Conservation (phyloP, 2,113 vertebrate genomes). For the Lasiurus cinereus region DNA sequence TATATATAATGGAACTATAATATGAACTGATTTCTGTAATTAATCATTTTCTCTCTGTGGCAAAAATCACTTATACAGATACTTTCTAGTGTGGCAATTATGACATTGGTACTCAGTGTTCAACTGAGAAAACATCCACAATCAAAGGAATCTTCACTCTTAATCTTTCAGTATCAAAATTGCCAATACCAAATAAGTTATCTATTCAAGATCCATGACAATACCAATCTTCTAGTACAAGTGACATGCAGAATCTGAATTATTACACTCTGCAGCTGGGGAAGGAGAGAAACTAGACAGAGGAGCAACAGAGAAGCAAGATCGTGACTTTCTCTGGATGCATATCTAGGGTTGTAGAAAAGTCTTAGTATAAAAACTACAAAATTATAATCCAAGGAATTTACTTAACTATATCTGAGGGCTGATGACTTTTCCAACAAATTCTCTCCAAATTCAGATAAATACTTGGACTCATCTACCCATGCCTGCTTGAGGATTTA, state of each 20-base stretch:
- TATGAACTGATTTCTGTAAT: not conserved
- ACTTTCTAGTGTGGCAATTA: not conserved
- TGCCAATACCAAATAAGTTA: not conserved
- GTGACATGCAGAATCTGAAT: not conserved
- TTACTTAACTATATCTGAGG: conserved; percentile 36
- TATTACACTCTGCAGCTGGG: not conserved
- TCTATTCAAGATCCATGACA: not conserved
- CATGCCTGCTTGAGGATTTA: not conserved
- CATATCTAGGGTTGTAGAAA: not conserved
- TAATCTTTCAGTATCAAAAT: not conserved
- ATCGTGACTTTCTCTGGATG: not conserved
- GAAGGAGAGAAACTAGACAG: not conserved
- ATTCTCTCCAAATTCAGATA: conserved; percentile 12
- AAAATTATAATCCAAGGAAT: not conserved
- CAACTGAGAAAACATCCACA: not conserved
- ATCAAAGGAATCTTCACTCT: not conserved
- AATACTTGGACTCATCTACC: not conserved
- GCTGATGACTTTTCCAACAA: not conserved
- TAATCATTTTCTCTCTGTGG: not conserved
- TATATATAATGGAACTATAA: not conserved
- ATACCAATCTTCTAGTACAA: not conserved
- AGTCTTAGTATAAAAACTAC: not conserved
- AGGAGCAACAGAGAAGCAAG: not conserved
- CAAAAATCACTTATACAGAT: not conserved
- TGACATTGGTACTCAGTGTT: not conserved